phyloP scores from a whole-genome alignment of 2,888 invertebrate species.

The Drosophila cognata region DNA sequence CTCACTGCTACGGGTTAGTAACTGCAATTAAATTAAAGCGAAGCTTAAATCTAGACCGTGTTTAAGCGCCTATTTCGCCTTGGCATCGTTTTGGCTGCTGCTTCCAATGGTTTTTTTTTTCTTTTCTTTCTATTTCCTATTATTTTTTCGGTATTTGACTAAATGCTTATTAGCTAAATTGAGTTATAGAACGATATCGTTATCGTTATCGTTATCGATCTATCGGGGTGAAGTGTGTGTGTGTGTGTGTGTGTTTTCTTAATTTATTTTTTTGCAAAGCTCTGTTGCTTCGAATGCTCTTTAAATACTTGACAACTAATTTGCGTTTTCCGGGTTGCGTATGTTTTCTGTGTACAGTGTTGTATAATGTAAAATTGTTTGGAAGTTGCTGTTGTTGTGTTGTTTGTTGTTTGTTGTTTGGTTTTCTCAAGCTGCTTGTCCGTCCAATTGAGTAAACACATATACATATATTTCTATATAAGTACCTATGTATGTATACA shows the following conservation, averaged over 20 bases:
- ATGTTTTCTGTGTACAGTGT: conserved; percentile 6
- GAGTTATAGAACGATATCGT: conserved; percentile 44
- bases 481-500: conserved; percentile 21
- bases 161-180: conserved; percentile 59
- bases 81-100: conserved; percentile 42
- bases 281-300: conserved; percentile 7
- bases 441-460: conserved; percentile 33
- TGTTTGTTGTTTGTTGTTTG: conserved; percentile 8
- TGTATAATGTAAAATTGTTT: conserved; percentile 45
- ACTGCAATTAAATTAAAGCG: conserved; percentile 11
- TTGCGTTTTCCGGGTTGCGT: background rate
- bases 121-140: background rate
- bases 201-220: conserved; percentile 12
- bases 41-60: conserved; percentile 33
- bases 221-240: conserved; percentile 9
- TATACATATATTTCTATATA: conserved; percentile 27
- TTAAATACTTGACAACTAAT: conserved; percentile 9
- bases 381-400: conserved; percentile 50
- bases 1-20: background rate
- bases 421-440: conserved; percentile 16
- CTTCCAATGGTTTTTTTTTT: conserved; percentile 31
- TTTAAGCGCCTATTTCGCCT: conserved; percentile 41
- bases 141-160: conserved; percentile 25
- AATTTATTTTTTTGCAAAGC: background rate
- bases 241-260: conserved; percentile 8